Evolutionary conservation across 2,888 invertebrate genomes (phyloP), one percentile per base, ranked within the genome.

Genomic region (Nemapogon koenigi): DNA sequence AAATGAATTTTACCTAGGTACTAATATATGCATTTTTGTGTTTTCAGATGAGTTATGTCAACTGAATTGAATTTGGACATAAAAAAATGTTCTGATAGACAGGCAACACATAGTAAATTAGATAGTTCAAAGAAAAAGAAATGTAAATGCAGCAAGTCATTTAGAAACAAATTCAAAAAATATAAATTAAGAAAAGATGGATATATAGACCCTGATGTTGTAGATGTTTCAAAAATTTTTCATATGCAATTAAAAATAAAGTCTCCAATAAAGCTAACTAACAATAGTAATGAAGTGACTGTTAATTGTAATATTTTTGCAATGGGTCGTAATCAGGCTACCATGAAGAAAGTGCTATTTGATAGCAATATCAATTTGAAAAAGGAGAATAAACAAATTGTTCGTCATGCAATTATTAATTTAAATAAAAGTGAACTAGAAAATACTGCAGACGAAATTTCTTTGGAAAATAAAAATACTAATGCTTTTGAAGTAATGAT

Each of bases 401-500:
- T 7, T 7, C 6, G 22, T 22, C 6, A 22, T 22, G 10, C 6
- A 7, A 22, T 10, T 22, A 22, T 22, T 22, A 22, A 8, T 7
- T 6, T 22, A 22, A 13, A 32, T 10, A 36, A 40, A 35, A 30
- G 33, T n/a, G n/a, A n/a, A n/a, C n/a, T n/a, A 7, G 22, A 35
- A 18, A 30, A 38, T 36, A 28, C 16, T 13, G 22, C 37, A 17
- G 38, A 25, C 26, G 17, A 15, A 14, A 42, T 32, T 15, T 26
- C 31, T 22, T 39, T 39, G 31, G 40, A 70, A 27, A 44, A 44
- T 16, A 68, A 62, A 43, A 59, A 68, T 45, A 68, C 59, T 38
- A 64, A 87, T 76, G 87, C 84, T 22, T 88, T 88, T 58, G 71
- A 84, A 50, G 54, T 87, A 18, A 71, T 88, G 69, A 88, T 88